Evolutionary conservation across 2,113 vertebrate genomes (phyloP).

Genomic region (Acrocephalus arundinaceus): DNA sequence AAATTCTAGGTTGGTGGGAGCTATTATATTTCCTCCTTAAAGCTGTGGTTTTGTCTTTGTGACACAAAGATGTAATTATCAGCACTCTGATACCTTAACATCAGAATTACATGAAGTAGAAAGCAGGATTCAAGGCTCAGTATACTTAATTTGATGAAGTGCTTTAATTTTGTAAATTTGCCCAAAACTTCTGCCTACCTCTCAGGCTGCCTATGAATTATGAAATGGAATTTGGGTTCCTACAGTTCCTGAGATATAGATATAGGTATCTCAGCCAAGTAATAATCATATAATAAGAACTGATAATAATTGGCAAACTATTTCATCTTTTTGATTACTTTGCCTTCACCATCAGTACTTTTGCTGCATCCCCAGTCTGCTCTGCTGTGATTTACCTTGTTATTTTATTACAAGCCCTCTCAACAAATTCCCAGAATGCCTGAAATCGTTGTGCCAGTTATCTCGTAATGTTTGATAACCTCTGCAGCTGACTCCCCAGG

Average conservation of each 20-base stretch:
- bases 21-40: background rate
- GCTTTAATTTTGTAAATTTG: background rate
- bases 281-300: background rate
- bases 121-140: background rate
- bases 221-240: background rate
- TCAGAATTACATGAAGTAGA: background rate
- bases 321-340: background rate
- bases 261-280: background rate
- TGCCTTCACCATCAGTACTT: background rate
- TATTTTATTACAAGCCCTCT: background rate
- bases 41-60: background rate
- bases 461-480: background rate
- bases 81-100: background rate
- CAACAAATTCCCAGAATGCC: background rate
- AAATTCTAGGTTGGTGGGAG: background rate
- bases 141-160: background rate
- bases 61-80: background rate
- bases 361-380: background rate
- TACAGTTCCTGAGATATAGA: background rate
- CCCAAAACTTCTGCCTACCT: background rate
- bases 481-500: background rate
- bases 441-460: background rate
- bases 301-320: background rate
- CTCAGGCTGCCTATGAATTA: background rate
- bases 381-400: background rate